phyloP scores from a whole-genome alignment of 1,140 invertebrate species.

The Aphelenchoides fujianensis region DNA sequence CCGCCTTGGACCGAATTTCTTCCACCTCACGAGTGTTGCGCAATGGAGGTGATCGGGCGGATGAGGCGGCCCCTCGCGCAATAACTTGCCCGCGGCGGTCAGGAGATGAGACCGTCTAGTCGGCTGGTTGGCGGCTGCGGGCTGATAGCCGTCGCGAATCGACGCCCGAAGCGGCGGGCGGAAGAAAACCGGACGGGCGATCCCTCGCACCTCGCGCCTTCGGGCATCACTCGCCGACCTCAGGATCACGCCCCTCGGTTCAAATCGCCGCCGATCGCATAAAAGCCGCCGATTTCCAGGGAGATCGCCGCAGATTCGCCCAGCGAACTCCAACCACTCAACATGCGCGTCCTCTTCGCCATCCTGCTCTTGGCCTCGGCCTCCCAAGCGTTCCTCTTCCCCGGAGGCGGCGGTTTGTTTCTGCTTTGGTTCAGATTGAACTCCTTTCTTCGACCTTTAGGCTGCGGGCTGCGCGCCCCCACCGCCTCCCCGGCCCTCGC shows the following conservation, averaged over 20 bases:
- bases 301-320: background rate
- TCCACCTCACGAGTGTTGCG: no score
- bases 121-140: no score
- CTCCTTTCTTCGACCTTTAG: no score
- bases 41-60: no score
- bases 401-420: slow-evolving; percentile 12
- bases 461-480: no score
- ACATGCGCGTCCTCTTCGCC: slow-evolving; percentile 13
- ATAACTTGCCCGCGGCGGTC: no score
- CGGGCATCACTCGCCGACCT: background rate
- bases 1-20: no score
- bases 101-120: no score
- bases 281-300: slow-evolving; percentile 1
- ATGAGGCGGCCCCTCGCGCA: no score
- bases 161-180: background rate
- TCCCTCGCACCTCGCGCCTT: background rate
- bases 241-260: slow-evolving; percentile 11
- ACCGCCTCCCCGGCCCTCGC: no score
- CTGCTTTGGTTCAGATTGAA: no score
- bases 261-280: background rate
- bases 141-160: no score
- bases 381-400: slow-evolving; percentile 24
- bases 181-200: background rate
- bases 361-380: background rate
- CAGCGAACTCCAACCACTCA: slow-evolving; percentile 1